Percentiles rank a stretch among this genome's conserved stretches.
Evolutionary conservation across 2,113 vertebrate species (phyloP).

Genomic region (Thoracochromis brauschi): DNA sequence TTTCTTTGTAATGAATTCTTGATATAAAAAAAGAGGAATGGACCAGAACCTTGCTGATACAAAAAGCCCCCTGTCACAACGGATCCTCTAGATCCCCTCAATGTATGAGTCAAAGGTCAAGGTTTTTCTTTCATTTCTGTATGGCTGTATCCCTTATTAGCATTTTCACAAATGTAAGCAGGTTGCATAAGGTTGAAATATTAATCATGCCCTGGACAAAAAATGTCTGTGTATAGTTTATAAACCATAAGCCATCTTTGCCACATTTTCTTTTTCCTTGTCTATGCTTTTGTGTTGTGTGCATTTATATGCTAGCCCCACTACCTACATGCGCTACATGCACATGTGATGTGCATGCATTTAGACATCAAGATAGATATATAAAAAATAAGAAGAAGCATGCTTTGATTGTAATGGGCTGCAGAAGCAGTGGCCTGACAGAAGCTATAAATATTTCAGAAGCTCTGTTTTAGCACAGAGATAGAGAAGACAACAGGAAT

Average conservation of each 20-base stretch:
- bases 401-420: constrained; percentile 59
- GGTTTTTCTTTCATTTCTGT: neutral
- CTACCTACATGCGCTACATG: neutral
- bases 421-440: constrained; percentile 57
- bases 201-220: neutral
- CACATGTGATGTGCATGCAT: neutral
- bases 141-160: neutral
- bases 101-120: neutral
- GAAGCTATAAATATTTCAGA: constrained; percentile 72
- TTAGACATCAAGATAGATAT: neutral
- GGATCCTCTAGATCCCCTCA: neutral
- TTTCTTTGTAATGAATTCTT: neutral
- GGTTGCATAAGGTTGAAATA: neutral
- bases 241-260: neutral
- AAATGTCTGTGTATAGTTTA: neutral
- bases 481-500: constrained; percentile 55
- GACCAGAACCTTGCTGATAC: neutral
- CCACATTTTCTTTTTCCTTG: neutral
- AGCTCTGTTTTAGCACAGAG: constrained; percentile 53
- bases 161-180: neutral
- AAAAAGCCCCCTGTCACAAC: neutral
- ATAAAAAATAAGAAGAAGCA: neutral
- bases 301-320: neutral
- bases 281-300: neutral
- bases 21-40: neutral